These are phyloP conservation scores for Plemyria rubiginata DNA, from an alignment of 2,888 invertebrate species.

Conservation along the genomic window DNA sequence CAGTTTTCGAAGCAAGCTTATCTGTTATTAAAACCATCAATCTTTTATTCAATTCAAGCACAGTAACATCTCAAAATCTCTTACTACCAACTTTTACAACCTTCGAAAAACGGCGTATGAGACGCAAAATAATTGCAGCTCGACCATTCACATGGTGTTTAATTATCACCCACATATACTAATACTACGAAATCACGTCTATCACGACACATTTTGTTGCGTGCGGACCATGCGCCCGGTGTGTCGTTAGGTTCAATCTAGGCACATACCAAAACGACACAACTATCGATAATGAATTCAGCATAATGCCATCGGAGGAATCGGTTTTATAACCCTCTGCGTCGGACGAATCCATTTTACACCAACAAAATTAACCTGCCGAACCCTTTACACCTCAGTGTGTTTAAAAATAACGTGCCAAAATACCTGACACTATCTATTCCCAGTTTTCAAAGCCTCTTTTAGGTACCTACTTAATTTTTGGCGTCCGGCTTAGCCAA, in stretches of 20 bases:
- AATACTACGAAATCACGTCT: neutral
- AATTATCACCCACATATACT: neutral
- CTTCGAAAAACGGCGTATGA: constrained; percentile 9
- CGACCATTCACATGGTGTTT: constrained; percentile 22
- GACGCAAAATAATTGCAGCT: constrained; percentile 9
- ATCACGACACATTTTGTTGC: neutral
- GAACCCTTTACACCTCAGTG: constrained; percentile 7
- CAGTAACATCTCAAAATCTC: constrained; percentile 13
- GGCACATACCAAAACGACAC: constrained; percentile 16
- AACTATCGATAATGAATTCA: neutral
- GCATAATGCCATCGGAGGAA: too few relatives aligned
- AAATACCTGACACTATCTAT: constrained; percentile 10
- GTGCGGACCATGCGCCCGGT: neutral
- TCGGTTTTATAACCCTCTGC: too few relatives aligned
- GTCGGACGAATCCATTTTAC: neutral
- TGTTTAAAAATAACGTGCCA: constrained; percentile 12
- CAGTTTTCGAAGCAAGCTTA: constrained; percentile 9
- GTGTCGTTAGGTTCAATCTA: constrained; percentile 10
- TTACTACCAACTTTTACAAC: neutral
- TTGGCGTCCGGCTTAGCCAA: constrained; percentile 12
- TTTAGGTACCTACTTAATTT: constrained; percentile 4
- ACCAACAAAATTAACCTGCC: neutral
- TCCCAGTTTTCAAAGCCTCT: constrained; percentile 17
- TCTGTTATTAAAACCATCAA: neutral
- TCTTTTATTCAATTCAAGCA: constrained; percentile 9